These are phyloP conservation scores for Trachurus trachurus DNA, from an alignment of 2,797 vertebrate genomes.

Conservation along the genomic window DNA sequence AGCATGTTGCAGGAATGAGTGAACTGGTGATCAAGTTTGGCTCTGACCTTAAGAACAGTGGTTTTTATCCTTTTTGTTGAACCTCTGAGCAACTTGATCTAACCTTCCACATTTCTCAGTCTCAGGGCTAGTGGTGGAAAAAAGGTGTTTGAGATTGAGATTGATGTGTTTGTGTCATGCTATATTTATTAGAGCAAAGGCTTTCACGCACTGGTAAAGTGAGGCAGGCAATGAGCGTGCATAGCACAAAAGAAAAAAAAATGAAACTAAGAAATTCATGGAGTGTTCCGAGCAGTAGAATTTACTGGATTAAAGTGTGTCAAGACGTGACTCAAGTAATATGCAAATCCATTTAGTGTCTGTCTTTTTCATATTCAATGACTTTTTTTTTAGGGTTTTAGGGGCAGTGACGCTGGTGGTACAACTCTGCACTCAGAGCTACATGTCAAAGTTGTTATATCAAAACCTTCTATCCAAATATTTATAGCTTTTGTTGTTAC, in stretches of 20 bases:
- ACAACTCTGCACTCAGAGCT: constrained; percentile 13
- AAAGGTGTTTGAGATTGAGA: constrained; percentile 61
- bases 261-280: neutral
- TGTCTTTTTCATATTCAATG: constrained; percentile 16
- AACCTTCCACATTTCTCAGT: constrained; percentile 8
- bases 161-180: constrained; percentile 72
- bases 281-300: constrained; percentile 11
- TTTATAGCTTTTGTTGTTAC: neutral
- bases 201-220: constrained; percentile 62
- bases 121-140: constrained; percentile 45
- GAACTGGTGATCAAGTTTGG: constrained; percentile 27
- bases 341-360: constrained; percentile 14
- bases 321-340: constrained; percentile 15
- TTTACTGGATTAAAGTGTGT: constrained; percentile 33
- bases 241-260: constrained; percentile 37
- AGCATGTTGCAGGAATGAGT: constrained; percentile 29
- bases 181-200: constrained; percentile 76
- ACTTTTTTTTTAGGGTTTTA: constrained; percentile 19
- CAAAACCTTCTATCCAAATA: constrained; percentile 3
- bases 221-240: constrained; percentile 28
- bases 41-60: constrained; percentile 33
- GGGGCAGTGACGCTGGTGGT: constrained; percentile 6
- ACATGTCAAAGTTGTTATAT: neutral
- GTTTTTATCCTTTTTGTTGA: too few species aligned
- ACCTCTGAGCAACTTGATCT: constrained; percentile 4